Conservation (phyloP, 2,113 vertebrate species). For the Fregata magnificens region DNA sequence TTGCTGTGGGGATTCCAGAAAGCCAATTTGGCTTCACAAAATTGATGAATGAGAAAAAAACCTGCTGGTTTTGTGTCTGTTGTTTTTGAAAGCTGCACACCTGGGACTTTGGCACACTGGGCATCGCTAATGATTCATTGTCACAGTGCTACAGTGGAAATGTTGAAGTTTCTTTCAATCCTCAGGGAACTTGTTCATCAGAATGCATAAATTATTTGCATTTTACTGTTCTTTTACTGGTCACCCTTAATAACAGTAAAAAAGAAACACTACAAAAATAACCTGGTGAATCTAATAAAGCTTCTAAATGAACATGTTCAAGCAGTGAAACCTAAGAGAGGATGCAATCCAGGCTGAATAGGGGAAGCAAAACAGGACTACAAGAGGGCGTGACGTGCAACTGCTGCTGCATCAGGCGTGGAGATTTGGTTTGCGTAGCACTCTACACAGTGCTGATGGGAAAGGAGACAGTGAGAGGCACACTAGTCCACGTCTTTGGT, state of each 20-base stretch:
- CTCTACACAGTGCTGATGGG: background rate
- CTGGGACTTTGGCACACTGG: background rate
- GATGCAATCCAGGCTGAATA: background rate
- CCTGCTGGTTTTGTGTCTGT: background rate
- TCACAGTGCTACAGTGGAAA: background rate
- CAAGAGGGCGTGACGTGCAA: fast-evolving
- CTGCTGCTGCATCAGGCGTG: background rate
- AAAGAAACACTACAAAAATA: background rate
- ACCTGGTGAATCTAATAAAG: background rate
- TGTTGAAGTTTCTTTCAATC: background rate
- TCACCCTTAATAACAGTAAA: background rate
- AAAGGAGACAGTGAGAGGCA: background rate
- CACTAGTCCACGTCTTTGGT: background rate
- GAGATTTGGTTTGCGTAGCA: background rate
- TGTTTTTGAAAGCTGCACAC: background rate
- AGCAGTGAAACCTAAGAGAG: background rate
- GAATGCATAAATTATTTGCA: background rate
- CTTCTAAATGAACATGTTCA: background rate
- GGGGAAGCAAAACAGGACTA: background rate
- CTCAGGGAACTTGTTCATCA: background rate
- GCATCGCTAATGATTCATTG: background rate
- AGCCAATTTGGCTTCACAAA: background rate
- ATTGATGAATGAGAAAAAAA: conserved; percentile 6
- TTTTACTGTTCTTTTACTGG: background rate
- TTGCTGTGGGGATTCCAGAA: background rate